Percentiles rank a stretch among this genome's conserved stretches.
These are phyloP conservation scores for Drosophila greeni DNA, from an alignment of 2,888 invertebrate genomes.

Conservation along the genomic window DNA sequence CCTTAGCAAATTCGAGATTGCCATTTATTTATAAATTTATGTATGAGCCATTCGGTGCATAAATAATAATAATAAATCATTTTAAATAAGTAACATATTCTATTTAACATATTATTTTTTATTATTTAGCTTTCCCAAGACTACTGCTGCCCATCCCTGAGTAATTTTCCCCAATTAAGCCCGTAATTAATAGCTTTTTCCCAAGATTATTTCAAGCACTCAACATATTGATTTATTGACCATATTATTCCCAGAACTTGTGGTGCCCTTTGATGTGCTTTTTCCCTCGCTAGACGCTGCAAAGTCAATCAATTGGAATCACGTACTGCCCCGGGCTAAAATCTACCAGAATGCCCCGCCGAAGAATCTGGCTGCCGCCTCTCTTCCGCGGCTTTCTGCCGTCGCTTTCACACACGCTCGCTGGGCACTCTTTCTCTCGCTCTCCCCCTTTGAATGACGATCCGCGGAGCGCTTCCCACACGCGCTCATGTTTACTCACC, in stretches of 20 bases:
- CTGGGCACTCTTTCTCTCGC: background rate
- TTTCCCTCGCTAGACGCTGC: background rate
- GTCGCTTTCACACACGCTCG: slow-evolving; percentile 6
- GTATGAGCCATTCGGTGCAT: too few relatives aligned
- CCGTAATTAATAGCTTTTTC: background rate
- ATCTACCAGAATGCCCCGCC: background rate
- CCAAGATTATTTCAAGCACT: background rate
- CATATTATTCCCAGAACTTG: background rate
- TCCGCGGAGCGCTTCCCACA: background rate
- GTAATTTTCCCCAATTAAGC: background rate
- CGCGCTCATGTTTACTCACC: slow-evolving; percentile 23
- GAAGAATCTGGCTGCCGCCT: background rate
- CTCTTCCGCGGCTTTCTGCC: slow-evolving; percentile 1
- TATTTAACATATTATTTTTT: too few relatives aligned
- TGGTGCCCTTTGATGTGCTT: background rate
- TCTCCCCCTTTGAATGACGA: background rate
- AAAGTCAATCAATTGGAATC: background rate
- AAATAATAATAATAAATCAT: too few relatives aligned
- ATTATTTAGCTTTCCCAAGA: background rate
- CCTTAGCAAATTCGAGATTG: background rate
- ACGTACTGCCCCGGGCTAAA: slow-evolving; percentile 4
- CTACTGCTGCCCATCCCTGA: too few relatives aligned
- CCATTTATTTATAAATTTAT: background rate
- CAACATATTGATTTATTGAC: background rate
- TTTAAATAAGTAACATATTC: background rate